phyloP scores from a whole-genome alignment of 1,140 invertebrate genomes.

The Ceratina australensis region DNA sequence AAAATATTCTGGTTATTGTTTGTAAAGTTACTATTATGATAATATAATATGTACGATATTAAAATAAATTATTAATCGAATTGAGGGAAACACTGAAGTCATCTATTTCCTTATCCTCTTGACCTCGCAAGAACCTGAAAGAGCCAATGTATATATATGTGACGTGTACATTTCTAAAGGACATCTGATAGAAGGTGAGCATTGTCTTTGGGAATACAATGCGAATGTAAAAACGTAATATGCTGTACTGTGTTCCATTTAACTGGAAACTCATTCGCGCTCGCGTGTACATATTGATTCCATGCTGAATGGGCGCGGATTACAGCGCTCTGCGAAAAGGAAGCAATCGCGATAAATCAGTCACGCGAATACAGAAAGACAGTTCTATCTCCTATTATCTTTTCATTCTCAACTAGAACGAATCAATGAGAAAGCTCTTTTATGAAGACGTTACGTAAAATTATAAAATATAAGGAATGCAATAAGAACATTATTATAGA shows the following conservation, averaged over 20 bases:
- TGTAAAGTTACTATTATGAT: constrained; percentile 49
- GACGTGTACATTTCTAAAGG: neutral
- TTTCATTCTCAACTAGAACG: neutral
- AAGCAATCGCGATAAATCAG: constrained; percentile 10
- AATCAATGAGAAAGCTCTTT: neutral
- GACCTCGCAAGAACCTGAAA: no score
- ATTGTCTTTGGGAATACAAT: constrained; percentile 8
- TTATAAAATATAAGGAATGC: no score
- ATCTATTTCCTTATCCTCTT: neutral
- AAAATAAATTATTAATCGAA: constrained; percentile 53
- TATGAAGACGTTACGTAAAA: neutral
- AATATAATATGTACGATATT: constrained; percentile 48
- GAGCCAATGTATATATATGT: no score
- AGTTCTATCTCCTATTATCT: neutral
- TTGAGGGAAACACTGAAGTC: neutral
- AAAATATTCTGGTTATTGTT: constrained; percentile 46
- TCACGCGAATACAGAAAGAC: neutral
- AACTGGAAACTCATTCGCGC: constrained; percentile 29
- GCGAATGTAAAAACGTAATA: neutral
- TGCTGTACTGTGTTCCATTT: constrained; percentile 18
- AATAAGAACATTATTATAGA: neutral
- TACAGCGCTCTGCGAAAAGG: constrained; percentile 5
- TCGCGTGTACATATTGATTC: constrained; percentile 45
- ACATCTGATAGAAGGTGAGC: neutral
- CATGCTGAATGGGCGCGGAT: constrained; percentile 14